Evolutionary conservation across 2,797 vertebrate species (phyloP), one percentile per base, ranked within the genome.

Genomic region (Poecilia picta): DNA sequence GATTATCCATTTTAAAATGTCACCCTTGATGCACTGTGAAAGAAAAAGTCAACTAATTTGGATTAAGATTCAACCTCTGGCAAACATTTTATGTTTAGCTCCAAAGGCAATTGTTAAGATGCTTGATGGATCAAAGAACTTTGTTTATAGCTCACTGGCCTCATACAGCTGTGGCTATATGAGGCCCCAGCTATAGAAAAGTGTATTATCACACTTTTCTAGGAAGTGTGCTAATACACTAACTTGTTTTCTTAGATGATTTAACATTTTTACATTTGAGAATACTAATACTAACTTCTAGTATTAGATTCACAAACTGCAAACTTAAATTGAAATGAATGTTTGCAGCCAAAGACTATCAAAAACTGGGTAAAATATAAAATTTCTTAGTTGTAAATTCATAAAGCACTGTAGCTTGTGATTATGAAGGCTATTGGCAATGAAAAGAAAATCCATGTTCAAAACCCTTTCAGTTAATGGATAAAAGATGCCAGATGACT

Each of bases 61-160:
- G 75, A 70, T 68, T 66, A 76, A 51, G 46, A 68, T 68, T 39
- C 39, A 39, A 51, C 46, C 45, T 20, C 46, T 51, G 46, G 75
- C 33, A n/a, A 39, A 47, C 11, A n/a, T 70, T 66, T 68, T 51
- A 20, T 51, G 45, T 41, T 68, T 53, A 41, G 39, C 66, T 68
- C 47, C 31, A 76, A 41, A 23, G 46, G 20, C 46, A 76, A 51
- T n/a, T 5, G 23, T 66, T 39, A 33, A 66, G 36, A 23, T 39
- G 64, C 64, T 41, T 66, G 8, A 66, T 66, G 36, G 39, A 23
- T 39, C 64, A 39, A 66, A 39, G 18, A 39, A 66, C 18, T 12
- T 41, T 1, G 8, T 36, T 39, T 64, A 5, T 33, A 4, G 8
- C 64, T 10, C 18, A 23, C 3, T 23, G 18, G 18, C 64, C 36